phyloP scores from a whole-genome alignment of 2,113 vertebrate species.

The Neogale vison region DNA sequence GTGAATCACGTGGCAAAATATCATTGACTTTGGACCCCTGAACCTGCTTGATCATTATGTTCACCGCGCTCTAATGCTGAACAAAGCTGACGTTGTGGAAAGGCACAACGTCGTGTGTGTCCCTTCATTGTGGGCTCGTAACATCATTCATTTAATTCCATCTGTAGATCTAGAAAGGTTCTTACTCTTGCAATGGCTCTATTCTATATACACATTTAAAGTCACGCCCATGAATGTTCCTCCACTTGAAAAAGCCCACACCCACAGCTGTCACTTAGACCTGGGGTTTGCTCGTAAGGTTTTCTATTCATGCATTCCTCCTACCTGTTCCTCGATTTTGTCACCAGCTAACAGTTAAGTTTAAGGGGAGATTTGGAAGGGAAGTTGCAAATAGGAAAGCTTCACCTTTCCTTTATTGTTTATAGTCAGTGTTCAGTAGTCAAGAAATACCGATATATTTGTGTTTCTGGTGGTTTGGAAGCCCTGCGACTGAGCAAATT shows the following conservation, averaged over 20 bases:
- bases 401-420: neutral
- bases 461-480: neutral
- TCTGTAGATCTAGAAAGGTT: neutral
- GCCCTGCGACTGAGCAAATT: neutral
- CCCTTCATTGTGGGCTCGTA: neutral
- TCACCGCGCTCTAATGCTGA: neutral
- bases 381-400: neutral
- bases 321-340: neutral
- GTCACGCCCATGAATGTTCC: neutral
- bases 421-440: neutral
- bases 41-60: neutral
- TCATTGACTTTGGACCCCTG: neutral
- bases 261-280: neutral
- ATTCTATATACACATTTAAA: neutral
- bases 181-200: neutral
- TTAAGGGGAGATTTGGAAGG: neutral
- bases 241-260: neutral
- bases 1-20: neutral
- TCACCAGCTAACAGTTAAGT: neutral
- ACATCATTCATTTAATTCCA: neutral
- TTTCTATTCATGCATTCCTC: neutral
- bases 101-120: neutral
- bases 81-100: neutral
- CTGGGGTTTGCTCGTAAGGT: neutral
- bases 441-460: neutral